Base-by-base conservation (phyloP, 2,888 invertebrate genomes). In the Acleris laterana region DNA sequence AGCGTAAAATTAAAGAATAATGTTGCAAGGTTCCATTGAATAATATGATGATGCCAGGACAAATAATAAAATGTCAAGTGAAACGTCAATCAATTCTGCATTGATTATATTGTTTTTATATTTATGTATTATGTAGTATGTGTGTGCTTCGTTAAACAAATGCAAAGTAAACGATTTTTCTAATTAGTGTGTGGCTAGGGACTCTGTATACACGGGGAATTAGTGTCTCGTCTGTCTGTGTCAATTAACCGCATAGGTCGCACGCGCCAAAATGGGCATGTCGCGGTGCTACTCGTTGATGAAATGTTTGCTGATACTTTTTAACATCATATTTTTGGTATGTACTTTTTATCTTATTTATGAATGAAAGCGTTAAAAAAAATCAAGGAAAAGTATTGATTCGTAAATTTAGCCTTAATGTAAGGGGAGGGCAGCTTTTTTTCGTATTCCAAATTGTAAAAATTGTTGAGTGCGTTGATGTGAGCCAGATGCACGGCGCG, bases 251-350 rank as follows among this genome's bases (percentile, higher is more conserved):
- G 32, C 58, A 25, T n/a, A 25, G 17, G 59, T 52, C 32, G 60
- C 28, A 61, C 25, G 6, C 25, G 25, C 57, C 68, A 88, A 74
- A 72, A 96, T 96, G 96, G 95, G 95, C 77, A 93, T 95, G 85
- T 94, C 94, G 71, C 94, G 95, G 72, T 96, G 96, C 88, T 96
- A 95, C 84, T 94, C 94, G 63, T 85, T 95, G 76, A 94, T 96
- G 88, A 96, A 96, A 85, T 96, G 95, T 85, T 90, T 96, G 75
- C 94, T 96, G 77, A 94, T 96, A 72, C 86, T 96, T 71, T 94
- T 96, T 77, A 96, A 96, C 84, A 92, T 96, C 66, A 90, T 96
- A 81, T 96, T 96, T 89, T 94, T 95, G 95, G 96, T 96, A 91
- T 95, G 95, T 86, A 50, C 2, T 52, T 9, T 19, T 55, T 53